Base-by-base conservation (phyloP, 2,113 vertebrate species). In the Philantomba maxwellii region DNA sequence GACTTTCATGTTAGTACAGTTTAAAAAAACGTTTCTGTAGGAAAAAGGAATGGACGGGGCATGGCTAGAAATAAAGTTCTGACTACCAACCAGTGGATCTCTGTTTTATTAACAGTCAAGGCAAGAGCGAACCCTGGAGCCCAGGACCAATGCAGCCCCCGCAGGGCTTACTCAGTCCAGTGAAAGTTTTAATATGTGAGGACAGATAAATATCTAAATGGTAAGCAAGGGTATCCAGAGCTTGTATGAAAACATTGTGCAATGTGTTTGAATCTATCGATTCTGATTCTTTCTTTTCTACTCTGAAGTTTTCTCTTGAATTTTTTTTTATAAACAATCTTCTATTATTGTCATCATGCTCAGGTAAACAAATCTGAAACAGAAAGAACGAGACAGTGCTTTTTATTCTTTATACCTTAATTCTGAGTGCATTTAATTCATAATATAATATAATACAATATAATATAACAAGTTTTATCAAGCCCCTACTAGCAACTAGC, bases 171-270 rank as follows among this genome's bases (percentile, higher is more conserved):
- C 10, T 55, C 53, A 55, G 3, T 21, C 5, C 9, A 14, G 9
- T 5, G 3, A 8, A 53, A 43, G 57, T 26, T 51, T 64, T 90
- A 70, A 23, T 60, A 25, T 10, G 9, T 12, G 51, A 73, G 10
- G n/a, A 1, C 6, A 45, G 11, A 75, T 39, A 70, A 36, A 12
- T 1, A 23, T 0, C 1, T 3, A 28, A 17, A 15, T 8, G 1
- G 21, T 53, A 36, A 57, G 15, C 19, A 47, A 49, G 28, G 25
- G 11, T 2, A 90, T 17, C 43, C 53, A 81, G 30, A 70, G 2
- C 16, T 16, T 21, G 3, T 2, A 8, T 33, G 30, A 81, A 91
- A 77, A 73, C n/a, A 30, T 15, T 13, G 15, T 17, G 9, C 6
- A 28, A 1, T 9, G 47, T 33, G 15, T 43, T 82, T 10, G 78